Conservation (phyloP, 2,888 invertebrate genomes). For the Stenoptilia bipunctidactyla region DNA sequence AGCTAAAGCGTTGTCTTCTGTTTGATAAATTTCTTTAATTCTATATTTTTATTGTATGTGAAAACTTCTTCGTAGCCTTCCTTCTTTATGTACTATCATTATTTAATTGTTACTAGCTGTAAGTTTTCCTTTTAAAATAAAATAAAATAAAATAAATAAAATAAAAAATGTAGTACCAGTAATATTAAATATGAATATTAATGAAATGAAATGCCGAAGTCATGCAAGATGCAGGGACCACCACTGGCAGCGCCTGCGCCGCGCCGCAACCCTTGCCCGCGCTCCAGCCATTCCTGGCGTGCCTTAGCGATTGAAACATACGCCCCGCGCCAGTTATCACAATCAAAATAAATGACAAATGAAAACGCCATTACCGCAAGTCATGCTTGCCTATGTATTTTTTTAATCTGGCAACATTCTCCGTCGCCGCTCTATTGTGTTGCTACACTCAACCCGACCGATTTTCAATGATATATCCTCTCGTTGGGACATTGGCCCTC, state of each 20-base stretch:
- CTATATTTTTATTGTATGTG: too few species aligned
- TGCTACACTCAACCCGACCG: conserved; percentile 39
- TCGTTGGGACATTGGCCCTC: conserved; percentile 44
- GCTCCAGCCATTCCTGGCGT: background rate
- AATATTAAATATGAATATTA: background rate
- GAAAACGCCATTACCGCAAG: conserved; percentile 63
- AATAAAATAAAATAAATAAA: too few species aligned
- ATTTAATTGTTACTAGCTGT: too few species aligned
- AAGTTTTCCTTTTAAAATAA: too few species aligned
- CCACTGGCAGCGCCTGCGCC: background rate
- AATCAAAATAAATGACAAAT: conserved; percentile 73
- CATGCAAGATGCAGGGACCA: background rate
- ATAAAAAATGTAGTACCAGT: too few species aligned
- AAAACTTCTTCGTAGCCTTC: too few species aligned
- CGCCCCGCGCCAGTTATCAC: conserved; percentile 54
- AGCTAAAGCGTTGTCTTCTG: too few species aligned
- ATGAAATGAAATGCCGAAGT: background rate
- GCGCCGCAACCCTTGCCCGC: background rate
- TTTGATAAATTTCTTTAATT: too few species aligned
- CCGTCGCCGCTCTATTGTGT: conserved; percentile 50
- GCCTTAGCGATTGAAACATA: conserved; percentile 32
- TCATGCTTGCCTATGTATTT: conserved; percentile 44
- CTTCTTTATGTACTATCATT: too few species aligned
- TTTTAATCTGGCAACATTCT: conserved; percentile 43
- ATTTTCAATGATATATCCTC: conserved; percentile 56